Evolutionary conservation across 2,797 vertebrate species (phyloP), one percentile per base, ranked within the genome.

Genomic region (Microctenopoma lineatum): DNA sequence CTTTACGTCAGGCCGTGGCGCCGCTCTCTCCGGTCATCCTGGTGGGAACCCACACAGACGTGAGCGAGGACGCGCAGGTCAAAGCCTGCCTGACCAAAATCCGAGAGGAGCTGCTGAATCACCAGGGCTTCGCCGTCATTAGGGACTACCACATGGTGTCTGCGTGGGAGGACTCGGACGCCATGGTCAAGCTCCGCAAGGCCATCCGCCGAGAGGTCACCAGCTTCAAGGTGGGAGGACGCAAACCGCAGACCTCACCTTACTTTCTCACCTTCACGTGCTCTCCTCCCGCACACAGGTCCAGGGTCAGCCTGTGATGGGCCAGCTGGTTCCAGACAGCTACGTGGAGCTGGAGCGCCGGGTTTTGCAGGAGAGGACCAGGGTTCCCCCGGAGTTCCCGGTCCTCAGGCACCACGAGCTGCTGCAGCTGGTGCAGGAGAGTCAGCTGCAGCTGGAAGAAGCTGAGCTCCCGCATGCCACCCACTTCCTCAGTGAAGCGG

Each of bases 311-410:
- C 95, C 94, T 3, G 96, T 99, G 47, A 96, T 99, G 78, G 98
- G 97, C 4, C 97, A 99, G 92, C 90, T 99, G 77, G 95, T 99
- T 78, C 98, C 98, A 42, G 96, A 98, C 84, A 97, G 96, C 89
- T 99, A 99, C 5, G 92, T 99, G 71, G 95, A 98, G 87, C 93
- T 99, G 74, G 96, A 99, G 90, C 96, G 94, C 60, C 93, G 92
- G 77, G 80, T 99, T 80, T 90, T 98, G 66, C 88, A 86, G 51
- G 95, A 98, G 89, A 94, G 96, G 58, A 87, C 80, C 75, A 88
- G 88, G 0, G 95, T 95, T 54, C 88, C 95, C 0, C 4, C 82
- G 3, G 96, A 97, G 87, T 99, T 99, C 87, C 98, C 98, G 0
- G 95, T 99, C 36, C 95, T 99, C 65, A 90, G 87, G 70, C 96